Base-by-base conservation (phyloP, 2,797 vertebrate genomes). In the Rhynchonycteris naso region DNA sequence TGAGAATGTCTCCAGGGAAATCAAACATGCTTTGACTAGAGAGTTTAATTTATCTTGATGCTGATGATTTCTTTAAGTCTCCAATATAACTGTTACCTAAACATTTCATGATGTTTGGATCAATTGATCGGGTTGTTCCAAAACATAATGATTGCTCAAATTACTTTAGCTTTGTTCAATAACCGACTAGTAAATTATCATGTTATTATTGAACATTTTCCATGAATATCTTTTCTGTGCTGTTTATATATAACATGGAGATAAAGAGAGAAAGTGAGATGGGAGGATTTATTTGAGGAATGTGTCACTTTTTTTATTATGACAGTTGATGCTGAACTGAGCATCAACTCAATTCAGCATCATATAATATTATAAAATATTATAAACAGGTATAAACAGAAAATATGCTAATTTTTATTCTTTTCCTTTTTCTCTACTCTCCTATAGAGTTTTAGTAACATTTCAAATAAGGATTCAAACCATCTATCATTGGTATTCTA, bases 401-500 rank as follows among this genome's bases (percentile, higher is more conserved):
- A 95, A 69, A 74, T 96, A 94, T 86, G 93, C 88, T 65, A 76
- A 68, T 78, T 96, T 88, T 80, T 8, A 14, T 56, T 58, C 12
- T 38, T 69, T 35, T 21, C 24, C 16, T 56, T 80, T 74, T 95
- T 13, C 12, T 18, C 69, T 38, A 16, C 4, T 54, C 96, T 87
- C 54, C 15, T 4, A 80, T 58, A 94, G 63, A 95, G 13, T 30
- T 11, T 72, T 94, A 74, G 83, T 92, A 96, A 96, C 79, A 95
- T 93, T 97, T 52, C 90, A 94, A 50, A 63, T 91, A 93, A 85
- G 88, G 56, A 75, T 95, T 26, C 30, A 93, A 83, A 88, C 96
- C 52, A 96, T 97, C 69, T 56, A 93, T 96, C 95, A 87, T 30
- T 93, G 71, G 69, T 82, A 86, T 90, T 97, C 90, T 93, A 89